Conservation (phyloP, 2,797 vertebrate genomes). For the Allobates femoralis region DNA sequence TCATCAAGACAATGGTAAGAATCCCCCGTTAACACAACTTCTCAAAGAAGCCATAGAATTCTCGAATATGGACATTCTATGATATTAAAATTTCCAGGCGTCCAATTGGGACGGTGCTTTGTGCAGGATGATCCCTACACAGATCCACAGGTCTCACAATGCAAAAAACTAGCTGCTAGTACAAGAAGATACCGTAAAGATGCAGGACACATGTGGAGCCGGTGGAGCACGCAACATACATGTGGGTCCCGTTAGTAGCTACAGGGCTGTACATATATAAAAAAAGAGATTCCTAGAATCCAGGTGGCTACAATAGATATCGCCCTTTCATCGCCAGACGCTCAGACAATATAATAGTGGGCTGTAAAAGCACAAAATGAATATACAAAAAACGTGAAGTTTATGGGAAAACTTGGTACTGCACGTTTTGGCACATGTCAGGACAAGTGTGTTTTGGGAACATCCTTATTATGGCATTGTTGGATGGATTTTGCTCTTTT, state of each 20-base stretch:
- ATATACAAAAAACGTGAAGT: too few relatives aligned
- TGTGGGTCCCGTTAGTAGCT: neutral
- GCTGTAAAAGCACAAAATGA: too few relatives aligned
- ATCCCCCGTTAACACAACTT: neutral
- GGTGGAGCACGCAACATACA: neutral
- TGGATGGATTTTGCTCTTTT: too few relatives aligned
- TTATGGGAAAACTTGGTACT: too few relatives aligned
- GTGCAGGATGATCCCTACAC: neutral
- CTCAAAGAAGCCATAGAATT: neutral
- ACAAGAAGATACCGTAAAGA: neutral
- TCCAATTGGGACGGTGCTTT: neutral
- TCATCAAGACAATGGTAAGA: neutral
- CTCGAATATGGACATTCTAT: neutral
- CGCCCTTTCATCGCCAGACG: neutral
- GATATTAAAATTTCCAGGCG: neutral
- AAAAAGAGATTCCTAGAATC: constrained; percentile 4
- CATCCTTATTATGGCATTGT: too few relatives aligned
- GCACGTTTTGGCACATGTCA: too few relatives aligned
- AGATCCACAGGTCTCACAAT: neutral
- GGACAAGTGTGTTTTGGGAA: too few relatives aligned
- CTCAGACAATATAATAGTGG: neutral
- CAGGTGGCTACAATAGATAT: neutral
- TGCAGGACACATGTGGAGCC: neutral
- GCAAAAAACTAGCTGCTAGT: neutral
- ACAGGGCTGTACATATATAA: neutral